Conservation (phyloP, 2,797 vertebrate genomes). For the Petrocephalus schoutedeni region DNA sequence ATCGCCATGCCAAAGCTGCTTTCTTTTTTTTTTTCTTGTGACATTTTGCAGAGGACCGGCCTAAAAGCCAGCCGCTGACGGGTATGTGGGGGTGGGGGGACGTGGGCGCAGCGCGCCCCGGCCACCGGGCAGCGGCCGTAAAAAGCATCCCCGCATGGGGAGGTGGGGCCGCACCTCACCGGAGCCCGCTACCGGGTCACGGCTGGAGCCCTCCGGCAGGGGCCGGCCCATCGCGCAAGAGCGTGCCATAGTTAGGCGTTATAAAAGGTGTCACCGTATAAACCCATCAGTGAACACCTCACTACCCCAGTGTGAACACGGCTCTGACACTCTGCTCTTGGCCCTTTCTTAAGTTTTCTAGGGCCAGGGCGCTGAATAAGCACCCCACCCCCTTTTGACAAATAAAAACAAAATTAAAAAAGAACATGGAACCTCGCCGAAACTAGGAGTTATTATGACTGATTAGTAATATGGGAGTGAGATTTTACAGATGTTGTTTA, state of each 20-base stretch:
- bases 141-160: not conserved
- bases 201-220: not conserved
- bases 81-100: not conserved
- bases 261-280: not conserved
- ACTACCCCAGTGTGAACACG: not conserved
- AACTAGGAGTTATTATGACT: not conserved
- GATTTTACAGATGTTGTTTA: not conserved
- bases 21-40: not conserved
- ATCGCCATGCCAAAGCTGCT: not conserved
- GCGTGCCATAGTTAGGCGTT: not conserved
- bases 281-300: slow-evolving; percentile 14
- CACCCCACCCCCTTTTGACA: not conserved
- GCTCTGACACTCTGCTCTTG: not conserved
- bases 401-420: not conserved
- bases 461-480: not conserved
- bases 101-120: not conserved
- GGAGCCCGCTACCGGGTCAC: not conserved
- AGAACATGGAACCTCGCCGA: not conserved
- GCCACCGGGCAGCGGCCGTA: not conserved
- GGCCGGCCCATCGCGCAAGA: not conserved
- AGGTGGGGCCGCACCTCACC: not conserved
- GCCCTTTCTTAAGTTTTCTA: not conserved
- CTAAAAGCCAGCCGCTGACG: not conserved
- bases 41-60: not conserved
- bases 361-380: not conserved